Conservation (phyloP, 2,888 invertebrate species). For the Pelosia muscerda region DNA sequence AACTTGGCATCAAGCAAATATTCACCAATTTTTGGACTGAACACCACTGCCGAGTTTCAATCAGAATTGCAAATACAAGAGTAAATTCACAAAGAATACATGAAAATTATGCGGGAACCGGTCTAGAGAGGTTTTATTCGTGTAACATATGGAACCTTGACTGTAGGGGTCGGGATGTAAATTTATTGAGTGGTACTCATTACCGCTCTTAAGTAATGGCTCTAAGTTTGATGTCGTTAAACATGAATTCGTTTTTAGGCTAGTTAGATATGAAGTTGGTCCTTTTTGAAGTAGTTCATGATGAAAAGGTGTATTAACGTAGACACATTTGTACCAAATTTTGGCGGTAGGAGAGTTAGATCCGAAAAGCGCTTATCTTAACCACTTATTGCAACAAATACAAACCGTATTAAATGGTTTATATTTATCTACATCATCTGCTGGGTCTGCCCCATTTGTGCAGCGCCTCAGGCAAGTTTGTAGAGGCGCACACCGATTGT, state of each 20-base stretch:
- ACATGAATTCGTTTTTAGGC: background rate
- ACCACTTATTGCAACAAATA: too few relatives aligned
- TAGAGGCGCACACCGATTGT: too few relatives aligned
- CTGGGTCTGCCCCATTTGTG: too few relatives aligned
- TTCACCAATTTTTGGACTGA: conserved; percentile 50
- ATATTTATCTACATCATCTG: too few relatives aligned
- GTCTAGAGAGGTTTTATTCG: conserved; percentile 60
- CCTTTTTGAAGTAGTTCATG: background rate
- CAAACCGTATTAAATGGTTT: too few relatives aligned
- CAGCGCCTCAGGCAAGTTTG: too few relatives aligned
- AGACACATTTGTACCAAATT: too few relatives aligned
- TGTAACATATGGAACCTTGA: conserved; percentile 59
- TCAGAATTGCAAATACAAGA: conserved; percentile 75
- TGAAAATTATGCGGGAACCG: conserved; percentile 73
- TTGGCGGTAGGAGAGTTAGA: too few relatives aligned
- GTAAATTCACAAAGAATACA: conserved; percentile 79
- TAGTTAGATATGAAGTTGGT: background rate
- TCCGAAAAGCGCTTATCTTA: too few relatives aligned
- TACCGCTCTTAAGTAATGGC: conserved; percentile 47
- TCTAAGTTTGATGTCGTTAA: conserved; percentile 30
- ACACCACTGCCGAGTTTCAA: conserved; percentile 55
- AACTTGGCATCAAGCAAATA: conserved; percentile 49
- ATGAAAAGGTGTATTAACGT: too few relatives aligned
- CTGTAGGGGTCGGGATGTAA: conserved; percentile 53
- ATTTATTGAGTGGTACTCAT: conserved; percentile 56